Conservation (phyloP, 2,797 vertebrate species). For the Gorsachius magnificus region DNA sequence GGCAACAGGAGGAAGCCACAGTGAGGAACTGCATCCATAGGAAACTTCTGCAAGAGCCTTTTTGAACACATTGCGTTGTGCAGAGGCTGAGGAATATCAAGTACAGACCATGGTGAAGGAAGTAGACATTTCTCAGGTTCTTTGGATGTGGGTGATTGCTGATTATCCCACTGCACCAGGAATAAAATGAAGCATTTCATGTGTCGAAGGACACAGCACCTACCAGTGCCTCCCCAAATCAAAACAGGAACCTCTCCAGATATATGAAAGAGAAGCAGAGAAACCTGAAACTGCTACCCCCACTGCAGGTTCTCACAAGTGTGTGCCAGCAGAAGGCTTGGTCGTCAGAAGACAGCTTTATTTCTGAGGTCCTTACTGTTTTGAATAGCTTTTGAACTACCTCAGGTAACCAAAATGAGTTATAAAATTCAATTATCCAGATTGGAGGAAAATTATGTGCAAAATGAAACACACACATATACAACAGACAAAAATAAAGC, state of each 20-base stretch:
- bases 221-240: background rate
- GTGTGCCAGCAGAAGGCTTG: background rate
- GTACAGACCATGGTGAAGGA: background rate
- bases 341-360: background rate
- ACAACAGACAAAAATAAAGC: background rate
- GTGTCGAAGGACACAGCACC: background rate
- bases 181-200: background rate
- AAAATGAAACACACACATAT: background rate
- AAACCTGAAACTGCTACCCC: background rate
- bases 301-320: background rate
- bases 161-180: background rate
- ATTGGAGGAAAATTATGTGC: background rate
- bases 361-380: background rate
- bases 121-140: background rate
- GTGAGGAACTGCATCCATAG: background rate
- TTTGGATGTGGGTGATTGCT: background rate
- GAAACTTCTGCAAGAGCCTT: background rate
- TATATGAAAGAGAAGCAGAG: background rate
- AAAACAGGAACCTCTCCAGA: background rate
- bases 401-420: background rate
- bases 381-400: background rate
- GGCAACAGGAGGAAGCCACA: background rate
- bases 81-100: background rate
- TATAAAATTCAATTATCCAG: background rate
- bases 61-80: rapidly evolving